Evolutionary conservation across 2,113 vertebrate species (phyloP).

Genomic region (Tinamus guttatus): DNA sequence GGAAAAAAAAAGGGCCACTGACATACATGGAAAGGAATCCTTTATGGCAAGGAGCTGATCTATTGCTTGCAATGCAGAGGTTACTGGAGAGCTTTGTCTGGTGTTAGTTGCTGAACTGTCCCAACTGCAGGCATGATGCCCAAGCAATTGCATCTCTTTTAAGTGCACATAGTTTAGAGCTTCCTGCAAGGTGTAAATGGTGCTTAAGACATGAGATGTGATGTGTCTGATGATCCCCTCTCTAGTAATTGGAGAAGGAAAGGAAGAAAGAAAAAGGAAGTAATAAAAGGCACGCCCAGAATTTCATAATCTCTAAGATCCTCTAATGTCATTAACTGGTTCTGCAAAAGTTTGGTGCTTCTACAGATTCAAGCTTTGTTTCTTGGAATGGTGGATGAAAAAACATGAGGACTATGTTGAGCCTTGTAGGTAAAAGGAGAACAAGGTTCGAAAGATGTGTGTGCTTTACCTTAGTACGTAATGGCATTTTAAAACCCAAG

Average conservation of each 20-base stretch:
- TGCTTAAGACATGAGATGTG: background rate
- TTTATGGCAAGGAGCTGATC: background rate
- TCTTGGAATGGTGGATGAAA: background rate
- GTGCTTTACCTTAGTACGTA: background rate
- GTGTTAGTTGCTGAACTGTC: background rate
- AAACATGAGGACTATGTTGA: background rate
- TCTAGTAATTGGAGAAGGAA: background rate
- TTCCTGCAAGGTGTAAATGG: rapidly evolving
- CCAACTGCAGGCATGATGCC: background rate
- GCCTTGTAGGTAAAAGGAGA: background rate
- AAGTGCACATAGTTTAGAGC: background rate
- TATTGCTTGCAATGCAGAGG: background rate
- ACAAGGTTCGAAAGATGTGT: background rate
- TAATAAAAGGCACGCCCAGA: background rate
- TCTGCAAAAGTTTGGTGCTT: background rate
- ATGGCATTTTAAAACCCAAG: background rate
- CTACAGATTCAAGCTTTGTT: background rate
- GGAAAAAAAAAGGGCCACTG: background rate
- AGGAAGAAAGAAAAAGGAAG: background rate
- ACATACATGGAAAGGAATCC: background rate
- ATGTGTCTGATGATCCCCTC: background rate
- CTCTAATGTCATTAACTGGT: background rate
- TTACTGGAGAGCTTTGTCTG: background rate
- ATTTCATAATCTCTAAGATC: background rate
- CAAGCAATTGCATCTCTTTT: background rate